Conservation (phyloP, 2,888 invertebrate genomes). For the Drosophila longiperda region DNA sequence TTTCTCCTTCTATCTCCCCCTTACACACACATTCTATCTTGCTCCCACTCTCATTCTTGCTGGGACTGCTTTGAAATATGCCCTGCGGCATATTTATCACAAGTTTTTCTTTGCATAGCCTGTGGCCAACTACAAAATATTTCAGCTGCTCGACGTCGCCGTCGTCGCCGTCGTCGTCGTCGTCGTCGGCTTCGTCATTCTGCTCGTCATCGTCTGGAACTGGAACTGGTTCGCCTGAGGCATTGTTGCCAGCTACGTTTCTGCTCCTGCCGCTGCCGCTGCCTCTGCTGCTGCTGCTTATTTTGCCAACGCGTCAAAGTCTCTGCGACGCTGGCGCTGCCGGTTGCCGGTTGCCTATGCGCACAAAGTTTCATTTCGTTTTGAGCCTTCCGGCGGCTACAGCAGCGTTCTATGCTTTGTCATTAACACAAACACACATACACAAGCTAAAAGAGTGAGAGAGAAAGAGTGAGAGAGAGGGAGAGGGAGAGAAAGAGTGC, state of each 20-base stretch:
- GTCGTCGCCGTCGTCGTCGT: conserved; percentile 47
- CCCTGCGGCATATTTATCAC: conserved; percentile 83
- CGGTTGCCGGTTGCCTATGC: conserved; percentile 66
- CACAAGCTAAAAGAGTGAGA: conserved; percentile 18
- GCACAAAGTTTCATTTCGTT: conserved; percentile 81
- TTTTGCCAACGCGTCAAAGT: conserved; percentile 76
- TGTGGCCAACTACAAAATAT: conserved; percentile 79
- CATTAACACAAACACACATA: conserved; percentile 76
- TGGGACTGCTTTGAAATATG: conserved; percentile 81
- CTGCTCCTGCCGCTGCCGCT: conserved; percentile 39
- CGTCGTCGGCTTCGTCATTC: conserved; percentile 50
- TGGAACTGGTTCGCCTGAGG: conserved; percentile 65
- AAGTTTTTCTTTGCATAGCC: conserved; percentile 84
- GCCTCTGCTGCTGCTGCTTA: conserved; percentile 51
- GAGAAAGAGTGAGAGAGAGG: conserved; percentile 15
- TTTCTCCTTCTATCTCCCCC: not conserved
- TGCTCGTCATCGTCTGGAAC: conserved; percentile 59
- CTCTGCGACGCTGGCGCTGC: conserved; percentile 53
- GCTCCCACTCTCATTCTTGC: conserved; percentile 5
- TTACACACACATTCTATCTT: not conserved
- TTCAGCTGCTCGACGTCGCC: conserved; percentile 66
- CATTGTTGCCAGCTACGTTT: conserved; percentile 54
- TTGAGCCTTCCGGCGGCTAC: conserved; percentile 62
- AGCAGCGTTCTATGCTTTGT: conserved; percentile 79
- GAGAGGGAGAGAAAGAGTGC: conserved; percentile 15